Evolutionary conservation across 2,888 invertebrate genomes (phyloP).

Genomic region (Pseudoips prasinana): DNA sequence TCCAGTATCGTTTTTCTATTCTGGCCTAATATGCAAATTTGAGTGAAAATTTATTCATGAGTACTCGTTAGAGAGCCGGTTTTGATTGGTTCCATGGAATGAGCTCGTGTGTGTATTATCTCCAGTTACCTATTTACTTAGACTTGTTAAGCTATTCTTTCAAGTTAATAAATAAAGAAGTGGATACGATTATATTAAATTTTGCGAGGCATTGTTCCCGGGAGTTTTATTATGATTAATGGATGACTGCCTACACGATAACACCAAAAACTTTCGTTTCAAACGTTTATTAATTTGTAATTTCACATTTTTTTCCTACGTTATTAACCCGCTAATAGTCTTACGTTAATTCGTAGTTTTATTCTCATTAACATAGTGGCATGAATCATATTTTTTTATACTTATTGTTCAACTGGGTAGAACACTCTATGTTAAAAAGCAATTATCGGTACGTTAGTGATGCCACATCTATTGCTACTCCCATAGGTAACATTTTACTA

Average conservation of each 20-base stretch:
- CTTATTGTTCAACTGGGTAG: too few relatives aligned
- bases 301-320: too few relatives aligned
- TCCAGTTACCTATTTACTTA: slow-evolving; percentile 41
- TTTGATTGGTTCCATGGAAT: slow-evolving; percentile 41
- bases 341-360: too few relatives aligned
- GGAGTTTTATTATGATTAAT: slow-evolving; percentile 9
- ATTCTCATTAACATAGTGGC: too few relatives aligned
- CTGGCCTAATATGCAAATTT: slow-evolving; percentile 28
- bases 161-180: slow-evolving; percentile 35
- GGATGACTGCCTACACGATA: slow-evolving; percentile 1
- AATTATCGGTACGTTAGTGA: too few relatives aligned
- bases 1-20: slow-evolving; percentile 24
- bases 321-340: too few relatives aligned
- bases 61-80: slow-evolving; percentile 33
- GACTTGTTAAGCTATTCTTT: slow-evolving; percentile 36
- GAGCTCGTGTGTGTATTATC: slow-evolving; percentile 38
- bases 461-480: too few relatives aligned
- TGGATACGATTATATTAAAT: slow-evolving; percentile 15
- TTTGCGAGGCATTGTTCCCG: slow-evolving; percentile 5
- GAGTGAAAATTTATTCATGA: slow-evolving; percentile 40
- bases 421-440: too few relatives aligned
- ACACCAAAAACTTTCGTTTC: slow-evolving; percentile 1
- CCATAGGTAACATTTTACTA: too few relatives aligned
- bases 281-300: too few relatives aligned
- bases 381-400: too few relatives aligned